These are phyloP conservation scores for Xyrichtys novacula DNA, from an alignment of 2,797 vertebrate genomes.

Conservation along the genomic window DNA sequence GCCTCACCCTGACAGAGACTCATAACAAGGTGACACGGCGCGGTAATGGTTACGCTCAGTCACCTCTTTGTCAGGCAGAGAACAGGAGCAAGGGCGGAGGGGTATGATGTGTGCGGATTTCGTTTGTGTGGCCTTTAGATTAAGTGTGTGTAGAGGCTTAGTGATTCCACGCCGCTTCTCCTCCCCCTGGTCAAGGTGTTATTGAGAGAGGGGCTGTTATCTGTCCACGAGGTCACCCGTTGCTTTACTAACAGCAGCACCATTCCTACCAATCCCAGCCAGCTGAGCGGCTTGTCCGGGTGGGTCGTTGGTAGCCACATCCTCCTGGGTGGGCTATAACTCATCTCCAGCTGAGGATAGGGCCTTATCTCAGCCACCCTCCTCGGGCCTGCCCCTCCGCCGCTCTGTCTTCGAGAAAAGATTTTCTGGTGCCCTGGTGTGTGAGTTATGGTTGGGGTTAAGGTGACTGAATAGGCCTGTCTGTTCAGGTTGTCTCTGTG, in stretches of 20 bases:
- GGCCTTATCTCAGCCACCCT: conserved; percentile 76
- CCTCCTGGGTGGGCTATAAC: conserved; percentile 83
- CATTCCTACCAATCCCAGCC: conserved; percentile 63
- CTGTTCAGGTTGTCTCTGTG: conserved; percentile 67
- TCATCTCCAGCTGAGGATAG: conserved; percentile 79
- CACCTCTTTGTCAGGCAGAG: conserved; percentile 57
- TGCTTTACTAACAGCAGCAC: conserved; percentile 59
- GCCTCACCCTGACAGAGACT: conserved; percentile 76
- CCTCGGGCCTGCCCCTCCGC: conserved; percentile 68
- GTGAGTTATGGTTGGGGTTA: conserved; percentile 81
- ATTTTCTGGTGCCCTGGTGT: conserved; percentile 70
- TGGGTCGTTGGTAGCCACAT: conserved; percentile 71
- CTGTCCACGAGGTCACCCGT: conserved; percentile 60
- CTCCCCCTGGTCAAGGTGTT: conserved; percentile 82
- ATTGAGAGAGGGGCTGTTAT: conserved; percentile 80
- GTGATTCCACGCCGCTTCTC: conserved; percentile 63
- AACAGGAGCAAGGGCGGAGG: conserved; percentile 8
- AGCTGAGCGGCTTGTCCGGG: conserved; percentile 57
- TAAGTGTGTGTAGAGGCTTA: conserved; percentile 24
- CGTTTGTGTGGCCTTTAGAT: conserved; percentile 15
- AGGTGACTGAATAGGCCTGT: conserved; percentile 81
- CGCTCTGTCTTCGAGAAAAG: conserved; percentile 73
- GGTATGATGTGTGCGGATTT: conserved; percentile 41
- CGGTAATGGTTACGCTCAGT: conserved; percentile 77
- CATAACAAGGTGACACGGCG: conserved; percentile 75